Base-by-base conservation (phyloP, 2,113 vertebrate species). In the Carassius auratus region DNA sequence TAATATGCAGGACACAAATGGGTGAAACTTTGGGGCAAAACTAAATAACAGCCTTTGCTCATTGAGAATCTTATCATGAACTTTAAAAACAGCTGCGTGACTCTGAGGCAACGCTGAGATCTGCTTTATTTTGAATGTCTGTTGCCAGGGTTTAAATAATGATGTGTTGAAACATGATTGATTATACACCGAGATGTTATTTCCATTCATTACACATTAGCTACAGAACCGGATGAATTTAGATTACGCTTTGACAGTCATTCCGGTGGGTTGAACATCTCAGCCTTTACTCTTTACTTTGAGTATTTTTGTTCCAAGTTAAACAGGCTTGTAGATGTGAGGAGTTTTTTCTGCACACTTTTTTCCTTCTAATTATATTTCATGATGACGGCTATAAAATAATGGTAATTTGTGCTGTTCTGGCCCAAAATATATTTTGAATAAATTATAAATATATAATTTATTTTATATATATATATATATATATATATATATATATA, bases 81-180 rank as follows among this genome's bases (percentile, higher is more conserved):
- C 5, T 30, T 76, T 76, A 48, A 55, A 2, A 76, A 76, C 75
- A 76, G 75, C 75, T 76, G 75, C 26, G 1, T 30, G 23, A 52
- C 75, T 76, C 75, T 55, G 62, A 19, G 50, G 75, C 75, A 55
- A 33, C 26, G 2, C 8, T 42, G 8, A n/a, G 38, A 73, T 73
- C 19, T 45, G 38, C 69, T 1, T 76, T 76, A 9, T 76, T 30
- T 55, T 33, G 4, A 10, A 17, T 55, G 50, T 19, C 50, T 76
- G 75, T 76, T 50, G 15, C 12, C 14, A 50, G 45, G 50, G 23
- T 55, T 76, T 76, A 76, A 76, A 57, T 76, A 57, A 76, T 76
- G 48, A 76, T 76, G 14, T 8, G 52, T 33, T 12, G 23, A 48
- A 76, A 13, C 23, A 76, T 33, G 75, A 76, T 19, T 33, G 6